These are phyloP conservation scores for Nestor notabilis DNA, from an alignment of 2,113 vertebrate genomes.

Conservation along the genomic window DNA sequence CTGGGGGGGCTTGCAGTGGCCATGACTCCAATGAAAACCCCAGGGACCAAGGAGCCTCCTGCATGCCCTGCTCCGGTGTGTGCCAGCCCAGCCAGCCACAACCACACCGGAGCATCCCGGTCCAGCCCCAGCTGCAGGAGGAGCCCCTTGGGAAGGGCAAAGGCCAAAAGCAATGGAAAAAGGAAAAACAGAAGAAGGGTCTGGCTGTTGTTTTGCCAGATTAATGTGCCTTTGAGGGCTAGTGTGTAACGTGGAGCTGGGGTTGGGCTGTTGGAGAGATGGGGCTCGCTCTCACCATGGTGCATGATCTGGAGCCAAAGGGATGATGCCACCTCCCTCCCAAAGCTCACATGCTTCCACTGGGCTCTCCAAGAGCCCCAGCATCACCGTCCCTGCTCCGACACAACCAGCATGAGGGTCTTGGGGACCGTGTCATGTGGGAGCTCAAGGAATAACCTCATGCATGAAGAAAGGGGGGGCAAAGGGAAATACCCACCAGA, in stretches of 20 bases:
- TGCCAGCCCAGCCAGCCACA: neutral
- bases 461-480: accelerated
- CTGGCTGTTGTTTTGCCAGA: accelerated
- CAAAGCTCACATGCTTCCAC: accelerated
- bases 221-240: neutral
- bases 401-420: neutral
- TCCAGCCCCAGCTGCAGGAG: neutral
- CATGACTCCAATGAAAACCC: neutral
- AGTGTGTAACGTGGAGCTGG: no score
- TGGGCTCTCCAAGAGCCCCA: neutral
- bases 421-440: accelerated
- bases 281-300: neutral
- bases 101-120: accelerated
- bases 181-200: neutral
- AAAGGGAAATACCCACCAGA: neutral
- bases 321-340: neutral
- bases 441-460: neutral
- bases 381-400: neutral
- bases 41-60: accelerated
- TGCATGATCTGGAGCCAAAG: accelerated
- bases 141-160: neutral
- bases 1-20: neutral
- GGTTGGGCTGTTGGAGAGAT: neutral
- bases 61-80: accelerated
- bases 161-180: neutral